A percentile compares a stretch with the other conserved stretches of the same genome.
Evolutionary conservation across 1,140 invertebrate species (phyloP).

Genomic region (Mamestra configurata): DNA sequence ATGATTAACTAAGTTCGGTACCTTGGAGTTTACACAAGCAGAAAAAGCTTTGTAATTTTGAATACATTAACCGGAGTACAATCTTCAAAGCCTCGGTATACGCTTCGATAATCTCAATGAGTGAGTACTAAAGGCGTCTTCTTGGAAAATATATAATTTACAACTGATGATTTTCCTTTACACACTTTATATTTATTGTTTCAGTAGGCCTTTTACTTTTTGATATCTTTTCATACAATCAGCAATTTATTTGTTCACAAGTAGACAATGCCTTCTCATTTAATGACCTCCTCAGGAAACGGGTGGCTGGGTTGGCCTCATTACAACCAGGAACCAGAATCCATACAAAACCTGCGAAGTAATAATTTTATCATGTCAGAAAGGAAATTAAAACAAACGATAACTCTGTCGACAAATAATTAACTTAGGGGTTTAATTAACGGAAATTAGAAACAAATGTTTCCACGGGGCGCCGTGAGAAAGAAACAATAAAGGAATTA

Average conservation of each 20-base stretch:
- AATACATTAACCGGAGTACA: not conserved
- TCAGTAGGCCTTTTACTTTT: not conserved
- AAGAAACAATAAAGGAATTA: slow-evolving; percentile 3
- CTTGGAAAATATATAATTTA: not conserved
- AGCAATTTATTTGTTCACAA: not conserved
- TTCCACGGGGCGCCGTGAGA: not conserved
- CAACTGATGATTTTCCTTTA: too few relatives aligned
- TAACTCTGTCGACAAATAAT: slow-evolving; percentile 25
- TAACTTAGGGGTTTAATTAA: slow-evolving; percentile 13
- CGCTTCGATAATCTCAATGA: not conserved
- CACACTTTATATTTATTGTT: not conserved
- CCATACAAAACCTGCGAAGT: slow-evolving; percentile 16
- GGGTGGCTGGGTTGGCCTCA: not conserved
- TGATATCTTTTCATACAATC: not conserved
- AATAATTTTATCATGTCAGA: slow-evolving; percentile 25
- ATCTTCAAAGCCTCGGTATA: not conserved
- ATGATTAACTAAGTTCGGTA: not conserved
- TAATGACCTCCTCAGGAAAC: not conserved
- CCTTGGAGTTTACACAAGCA: not conserved
- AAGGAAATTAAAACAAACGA: slow-evolving; percentile 37
- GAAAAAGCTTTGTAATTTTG: not conserved
- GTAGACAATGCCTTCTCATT: slow-evolving; percentile 20
- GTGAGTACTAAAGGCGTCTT: not conserved
- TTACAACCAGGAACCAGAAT: not conserved
- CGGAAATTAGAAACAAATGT: slow-evolving; percentile 21